These are phyloP conservation scores for Chydorus sphaericus DNA, from an alignment of 2,888 invertebrate species.

Conservation along the genomic window DNA sequence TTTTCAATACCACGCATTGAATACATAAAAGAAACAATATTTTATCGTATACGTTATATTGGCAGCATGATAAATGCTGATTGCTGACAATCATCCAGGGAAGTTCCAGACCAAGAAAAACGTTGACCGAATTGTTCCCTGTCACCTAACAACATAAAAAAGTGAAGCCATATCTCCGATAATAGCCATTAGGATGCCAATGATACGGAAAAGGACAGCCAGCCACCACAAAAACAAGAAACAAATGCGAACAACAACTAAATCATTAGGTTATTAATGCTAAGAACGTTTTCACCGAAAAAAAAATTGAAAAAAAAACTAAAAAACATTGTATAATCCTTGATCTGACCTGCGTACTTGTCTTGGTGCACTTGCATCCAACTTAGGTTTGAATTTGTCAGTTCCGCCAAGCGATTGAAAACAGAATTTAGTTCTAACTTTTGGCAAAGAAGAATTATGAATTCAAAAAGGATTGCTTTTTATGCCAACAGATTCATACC, in stretches of 20 bases:
- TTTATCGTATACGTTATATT: no score
- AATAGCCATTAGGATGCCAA: slow-evolving; percentile 41
- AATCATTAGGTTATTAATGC: background rate
- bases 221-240: slow-evolving; percentile 38
- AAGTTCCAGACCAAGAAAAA: slow-evolving; percentile 43
- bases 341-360: slow-evolving; percentile 37
- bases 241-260: slow-evolving; percentile 35
- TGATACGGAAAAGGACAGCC: slow-evolving; percentile 39
- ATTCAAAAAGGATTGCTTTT: no score
- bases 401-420: slow-evolving; percentile 35
- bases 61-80: no score
- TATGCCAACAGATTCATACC: no score
- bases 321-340: slow-evolving; percentile 40
- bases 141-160: no score
- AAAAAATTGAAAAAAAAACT: no score
- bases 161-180: slow-evolving; percentile 42
- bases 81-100: slow-evolving; percentile 43
- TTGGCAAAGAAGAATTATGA: slow-evolving; percentile 4
- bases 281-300: background rate
- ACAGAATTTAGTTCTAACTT: slow-evolving; percentile 38
- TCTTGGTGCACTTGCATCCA: slow-evolving; percentile 35
- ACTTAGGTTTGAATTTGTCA: slow-evolving; percentile 39
- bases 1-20: no score
- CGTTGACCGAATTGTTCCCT: slow-evolving; percentile 46
- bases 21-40: background rate